phyloP scores from a whole-genome alignment of 2,113 vertebrate genomes.

The Pseudopodoces humilis region DNA sequence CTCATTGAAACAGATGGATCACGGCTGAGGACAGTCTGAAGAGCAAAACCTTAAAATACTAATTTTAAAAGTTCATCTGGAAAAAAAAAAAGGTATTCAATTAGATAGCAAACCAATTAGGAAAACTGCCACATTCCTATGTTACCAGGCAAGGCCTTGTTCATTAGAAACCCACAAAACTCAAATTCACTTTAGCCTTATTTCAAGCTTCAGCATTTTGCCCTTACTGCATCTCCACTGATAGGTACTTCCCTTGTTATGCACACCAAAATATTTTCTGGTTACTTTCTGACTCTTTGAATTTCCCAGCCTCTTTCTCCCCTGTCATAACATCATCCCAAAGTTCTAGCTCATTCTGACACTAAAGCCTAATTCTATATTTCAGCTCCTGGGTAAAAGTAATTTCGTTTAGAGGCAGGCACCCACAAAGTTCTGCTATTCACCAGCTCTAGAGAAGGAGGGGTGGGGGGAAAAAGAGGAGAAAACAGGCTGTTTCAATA shows the following conservation, averaged over 20 bases:
- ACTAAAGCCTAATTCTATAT: background rate
- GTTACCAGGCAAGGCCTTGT: background rate
- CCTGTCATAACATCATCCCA: background rate
- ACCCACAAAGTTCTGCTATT: background rate
- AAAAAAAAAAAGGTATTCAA: background rate
- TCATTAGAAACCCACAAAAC: background rate
- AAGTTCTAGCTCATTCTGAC: background rate
- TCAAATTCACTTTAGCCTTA: background rate
- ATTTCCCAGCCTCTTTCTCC: background rate
- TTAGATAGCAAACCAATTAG: background rate
- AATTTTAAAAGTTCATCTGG: background rate
- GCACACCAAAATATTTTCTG: background rate
- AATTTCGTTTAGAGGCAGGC: background rate
- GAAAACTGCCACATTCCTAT: background rate
- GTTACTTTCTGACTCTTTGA: background rate
- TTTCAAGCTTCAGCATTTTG: background rate
- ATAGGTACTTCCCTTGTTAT: background rate
- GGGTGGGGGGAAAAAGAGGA: too few relatives aligned
- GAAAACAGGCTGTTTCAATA: constrained; percentile 13
- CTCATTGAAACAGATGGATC: background rate
- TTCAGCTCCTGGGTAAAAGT: background rate
- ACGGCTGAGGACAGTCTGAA: background rate
- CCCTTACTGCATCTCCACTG: background rate
- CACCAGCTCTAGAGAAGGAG: background rate
- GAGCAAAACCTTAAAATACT: background rate